Base-by-base conservation (phyloP, 2,797 vertebrate species). In the Pempheris klunzingeri region DNA sequence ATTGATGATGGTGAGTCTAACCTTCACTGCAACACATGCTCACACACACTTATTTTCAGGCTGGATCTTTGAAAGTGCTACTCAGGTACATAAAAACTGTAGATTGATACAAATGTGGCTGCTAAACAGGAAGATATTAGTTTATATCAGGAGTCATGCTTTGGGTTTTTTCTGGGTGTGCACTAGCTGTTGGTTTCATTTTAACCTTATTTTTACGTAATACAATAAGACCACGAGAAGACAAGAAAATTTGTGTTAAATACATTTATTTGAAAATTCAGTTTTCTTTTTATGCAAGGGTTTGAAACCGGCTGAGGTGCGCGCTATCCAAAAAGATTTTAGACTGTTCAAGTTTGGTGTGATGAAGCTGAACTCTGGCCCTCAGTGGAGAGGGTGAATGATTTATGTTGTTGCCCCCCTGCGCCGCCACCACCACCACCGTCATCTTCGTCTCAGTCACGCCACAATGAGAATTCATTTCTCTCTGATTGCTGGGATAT, bases 381-480 rank as follows among this genome's bases (percentile, higher is more conserved):
- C 77, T 78, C 76, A 64, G 61, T 60, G 58, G 72, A 74, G 78
- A 77, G 74, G 78, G 60, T 77, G 76, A 83, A 84, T 82, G 83
- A 89, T 90, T 87, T 84, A 84, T 90, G 64, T 85, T 68, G 15
- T 68, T 69, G 49, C 44, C 41, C 78, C 47, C 66, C 58, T 44
- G 34, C n/a, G 26, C 10, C 46, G 32, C 32, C 53, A 7, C 55
- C 60, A 49, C 75, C 77, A 60, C 82, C 82, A 49, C 68, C 81
- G 59, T 86, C 87, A 91, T 87, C 88, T 90, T 93, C 93, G 93
- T 90, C 93, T 96, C 95, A 96, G 95, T 96, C 94, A 94, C 44
- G 87, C 94, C 95, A 96, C 95, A 96, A 96, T 97, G 96, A 96
- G 95, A 96, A 95, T 96, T 96, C 94, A 94, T 96, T 97, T 97